Base-by-base conservation (phyloP, 2,113 vertebrate genomes). In the Indri indri region DNA sequence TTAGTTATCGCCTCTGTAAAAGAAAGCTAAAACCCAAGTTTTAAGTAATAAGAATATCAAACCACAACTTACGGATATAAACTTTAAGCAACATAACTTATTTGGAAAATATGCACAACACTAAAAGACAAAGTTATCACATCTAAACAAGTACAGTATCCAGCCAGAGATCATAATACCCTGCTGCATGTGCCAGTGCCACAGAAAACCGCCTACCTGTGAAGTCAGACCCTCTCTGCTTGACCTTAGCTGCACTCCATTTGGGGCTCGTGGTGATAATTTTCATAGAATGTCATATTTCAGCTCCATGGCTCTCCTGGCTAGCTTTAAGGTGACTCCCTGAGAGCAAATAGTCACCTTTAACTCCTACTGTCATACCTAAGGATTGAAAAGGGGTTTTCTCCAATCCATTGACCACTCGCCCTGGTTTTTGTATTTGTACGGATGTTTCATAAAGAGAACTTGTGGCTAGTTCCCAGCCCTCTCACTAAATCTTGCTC, bases 1-100 rank as follows among this genome's bases (percentile, higher is more conserved):
- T 30, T 40, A 84, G 12, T 91, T 77, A 50, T 16, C 47, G 3
- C 63, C 14, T 95, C 63, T 92, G 50, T 74, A 80, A 89, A 96
- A 97, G 68, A 85, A 91, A 81, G 32, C 17, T 47, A 77, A 91
- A 81, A 80, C 2, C 18, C 40, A 77, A 81, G n/a, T n/a, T 93
- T 18, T 66, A 91, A 86, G 25, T 66, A 94, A 95, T 2, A 74
- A 42, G 23, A 90, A 22, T 85, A 90, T 45, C 50, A 94, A 83
- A 25, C 77, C 8, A 42, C 65, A 76, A 74, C 34, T 84, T 80
- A 79, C 0, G 2, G 8, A 71, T 1, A 20, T 52, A 77, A 66
- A 8, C 27, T 66, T 91, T 82, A 57, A 52, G 42, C 20, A 81
- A 73, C 47, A 13, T 20, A 42, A 63, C n/a, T 83, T 76, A 81